phyloP scores from a whole-genome alignment of 2,113 vertebrate species.

The Sylvia atricapilla region DNA sequence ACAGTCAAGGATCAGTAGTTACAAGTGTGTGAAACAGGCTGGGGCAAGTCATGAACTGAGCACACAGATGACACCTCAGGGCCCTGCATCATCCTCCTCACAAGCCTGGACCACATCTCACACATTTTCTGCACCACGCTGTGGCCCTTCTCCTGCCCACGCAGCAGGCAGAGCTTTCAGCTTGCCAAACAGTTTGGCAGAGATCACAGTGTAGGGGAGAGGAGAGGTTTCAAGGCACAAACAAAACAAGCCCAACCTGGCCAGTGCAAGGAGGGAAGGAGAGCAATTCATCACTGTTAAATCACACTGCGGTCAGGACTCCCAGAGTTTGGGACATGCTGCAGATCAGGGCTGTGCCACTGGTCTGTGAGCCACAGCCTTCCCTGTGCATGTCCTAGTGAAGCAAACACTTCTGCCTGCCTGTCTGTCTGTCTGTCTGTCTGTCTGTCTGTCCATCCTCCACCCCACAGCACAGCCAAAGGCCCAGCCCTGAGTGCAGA shows the following conservation, averaged over 20 bases:
- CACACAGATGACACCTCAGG: neutral
- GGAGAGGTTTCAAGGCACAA: neutral
- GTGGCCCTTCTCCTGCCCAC: constrained; percentile 3
- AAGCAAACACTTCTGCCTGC: neutral
- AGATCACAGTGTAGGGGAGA: neutral
- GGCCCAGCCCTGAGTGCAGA: neutral
- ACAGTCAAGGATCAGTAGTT: neutral
- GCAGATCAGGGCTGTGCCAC: neutral
- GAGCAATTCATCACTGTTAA: neutral
- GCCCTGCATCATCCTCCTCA: neutral
- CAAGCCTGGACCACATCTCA: neutral
- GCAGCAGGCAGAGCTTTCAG: neutral
- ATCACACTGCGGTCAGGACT: neutral
- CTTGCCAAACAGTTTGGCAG: neutral
- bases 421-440: neutral
- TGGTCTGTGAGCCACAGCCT: neutral
- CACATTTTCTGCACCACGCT: neutral
- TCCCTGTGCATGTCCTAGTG: neutral
- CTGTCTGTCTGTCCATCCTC: neutral
- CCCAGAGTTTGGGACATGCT: neutral
- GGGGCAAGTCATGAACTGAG: neutral
- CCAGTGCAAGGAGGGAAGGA: neutral
- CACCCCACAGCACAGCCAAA: neutral
- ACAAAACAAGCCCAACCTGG: neutral
- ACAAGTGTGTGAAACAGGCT: neutral